These are phyloP conservation scores for Australoheros scitulus DNA, from an alignment of 2,113 vertebrate genomes.

Conservation along the genomic window DNA sequence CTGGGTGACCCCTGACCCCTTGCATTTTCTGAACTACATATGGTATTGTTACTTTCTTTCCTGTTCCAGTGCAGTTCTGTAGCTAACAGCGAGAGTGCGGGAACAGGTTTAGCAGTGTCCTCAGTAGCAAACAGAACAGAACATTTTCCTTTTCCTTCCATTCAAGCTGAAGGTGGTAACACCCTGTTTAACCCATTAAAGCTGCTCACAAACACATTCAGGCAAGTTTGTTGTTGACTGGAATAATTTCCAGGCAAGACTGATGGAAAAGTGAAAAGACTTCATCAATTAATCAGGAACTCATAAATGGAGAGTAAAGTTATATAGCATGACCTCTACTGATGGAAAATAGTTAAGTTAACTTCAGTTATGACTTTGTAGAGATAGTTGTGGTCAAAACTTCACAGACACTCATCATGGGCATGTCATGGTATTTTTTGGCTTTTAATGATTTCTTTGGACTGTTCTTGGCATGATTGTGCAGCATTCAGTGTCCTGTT, in stretches of 20 bases:
- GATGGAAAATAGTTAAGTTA: neutral
- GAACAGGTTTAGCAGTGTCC: neutral
- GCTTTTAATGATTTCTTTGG: no score
- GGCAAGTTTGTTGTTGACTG: neutral
- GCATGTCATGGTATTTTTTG: no score
- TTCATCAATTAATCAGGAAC: neutral
- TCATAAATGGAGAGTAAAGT: neutral
- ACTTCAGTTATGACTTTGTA: neutral
- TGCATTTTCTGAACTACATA: neutral
- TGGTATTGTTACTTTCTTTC: conserved; percentile 28
- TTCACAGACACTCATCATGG: no score
- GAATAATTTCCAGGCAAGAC: neutral
- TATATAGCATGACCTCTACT: neutral
- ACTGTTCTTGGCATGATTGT: neutral
- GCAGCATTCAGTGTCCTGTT: neutral
- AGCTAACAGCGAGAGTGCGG: neutral
- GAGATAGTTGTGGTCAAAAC: neutral
- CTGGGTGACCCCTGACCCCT: conserved; percentile 18
- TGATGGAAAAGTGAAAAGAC: neutral
- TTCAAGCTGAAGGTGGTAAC: conserved; percentile 29
- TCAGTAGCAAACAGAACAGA: neutral
- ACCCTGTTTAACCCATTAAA: conserved; percentile 27
- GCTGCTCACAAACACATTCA: conserved; percentile 9
- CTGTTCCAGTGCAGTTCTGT: neutral
- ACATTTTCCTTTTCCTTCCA: conserved; percentile 48